These are phyloP conservation scores for Crambe crambe DNA, from an alignment of 37 sponge, comb jelly and placozoan genomes.

Conservation along the genomic window DNA sequence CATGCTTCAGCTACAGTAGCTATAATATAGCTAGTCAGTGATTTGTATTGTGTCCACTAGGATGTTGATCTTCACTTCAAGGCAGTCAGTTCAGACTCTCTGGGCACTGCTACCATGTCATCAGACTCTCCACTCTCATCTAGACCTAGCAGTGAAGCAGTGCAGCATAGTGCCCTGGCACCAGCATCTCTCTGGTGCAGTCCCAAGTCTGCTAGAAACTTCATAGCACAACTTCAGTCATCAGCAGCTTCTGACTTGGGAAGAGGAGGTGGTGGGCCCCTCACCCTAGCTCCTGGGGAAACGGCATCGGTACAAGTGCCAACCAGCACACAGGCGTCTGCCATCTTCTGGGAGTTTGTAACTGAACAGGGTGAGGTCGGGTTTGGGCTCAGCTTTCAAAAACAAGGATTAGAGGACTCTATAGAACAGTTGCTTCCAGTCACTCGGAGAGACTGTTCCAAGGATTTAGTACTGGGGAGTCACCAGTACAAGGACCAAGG, in stretches of 20 bases:
- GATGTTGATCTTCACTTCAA: not conserved
- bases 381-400: constrained; percentile 84
- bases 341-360: constrained; percentile 89
- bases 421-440: constrained; percentile 65
- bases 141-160: not conserved
- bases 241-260: not conserved
- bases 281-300: constrained; percentile 73
- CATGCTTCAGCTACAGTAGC: not conserved
- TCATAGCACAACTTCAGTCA: constrained; percentile 31
- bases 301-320: constrained; percentile 74
- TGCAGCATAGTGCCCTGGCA: constrained; percentile 19
- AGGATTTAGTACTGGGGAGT: constrained; percentile 77
- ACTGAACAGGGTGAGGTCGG: constrained; percentile 85
- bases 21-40: too few relatives aligned
- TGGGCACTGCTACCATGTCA: not conserved
- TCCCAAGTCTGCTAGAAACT: constrained; percentile 53
- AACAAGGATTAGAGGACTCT: not conserved
- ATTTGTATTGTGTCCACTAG: not conserved
- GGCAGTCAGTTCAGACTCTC: not conserved
- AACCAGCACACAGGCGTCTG: constrained; percentile 73
- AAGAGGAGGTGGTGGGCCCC: not conserved
- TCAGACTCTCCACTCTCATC: too few relatives aligned
- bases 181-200: constrained; percentile 70
- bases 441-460: constrained; percentile 68
- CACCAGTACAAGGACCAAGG: constrained; percentile 80